Evolutionary conservation across 2,888 invertebrate species (phyloP).

Genomic region (Trissolcus japonicus): DNA sequence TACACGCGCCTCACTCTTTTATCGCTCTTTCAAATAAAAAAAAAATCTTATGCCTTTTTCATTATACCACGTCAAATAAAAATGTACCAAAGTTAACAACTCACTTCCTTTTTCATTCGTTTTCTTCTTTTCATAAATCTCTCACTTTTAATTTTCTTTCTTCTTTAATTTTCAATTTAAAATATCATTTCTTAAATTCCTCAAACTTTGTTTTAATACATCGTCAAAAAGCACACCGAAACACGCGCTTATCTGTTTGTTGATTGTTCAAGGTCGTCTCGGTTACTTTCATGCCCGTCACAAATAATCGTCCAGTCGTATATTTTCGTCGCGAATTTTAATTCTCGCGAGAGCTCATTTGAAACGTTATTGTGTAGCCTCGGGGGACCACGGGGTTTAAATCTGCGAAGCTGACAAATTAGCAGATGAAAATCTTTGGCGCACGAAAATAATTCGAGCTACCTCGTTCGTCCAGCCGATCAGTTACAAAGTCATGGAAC

Average conservation of each 20-base stretch:
- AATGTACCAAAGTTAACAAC: background rate
- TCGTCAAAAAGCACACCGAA: too few species aligned
- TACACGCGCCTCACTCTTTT: constrained; percentile 16
- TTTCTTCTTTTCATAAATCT: background rate
- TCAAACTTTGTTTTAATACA: too few species aligned
- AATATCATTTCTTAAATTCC: background rate
- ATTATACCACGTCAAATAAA: background rate
- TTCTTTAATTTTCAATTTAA: background rate
- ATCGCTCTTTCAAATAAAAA: constrained; percentile 13
- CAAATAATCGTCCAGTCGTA: too few species aligned
- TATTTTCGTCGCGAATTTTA: background rate
- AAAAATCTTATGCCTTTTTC: background rate
- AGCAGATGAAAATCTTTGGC: constrained; percentile 1
- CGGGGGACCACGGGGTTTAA: too few species aligned
- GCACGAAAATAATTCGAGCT: constrained; percentile 29
- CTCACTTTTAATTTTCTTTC: too few species aligned
- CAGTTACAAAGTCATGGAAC: constrained; percentile 46
- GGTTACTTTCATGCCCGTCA: too few species aligned
- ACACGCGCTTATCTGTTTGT: background rate
- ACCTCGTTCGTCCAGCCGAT: constrained; percentile 22
- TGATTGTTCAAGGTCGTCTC: too few species aligned
- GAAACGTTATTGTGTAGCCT: constrained; percentile 7
- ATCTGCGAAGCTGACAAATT: too few species aligned
- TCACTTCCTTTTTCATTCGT: too few species aligned
- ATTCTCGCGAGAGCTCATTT: background rate